phyloP scores from a whole-genome alignment of 92 coral and sea anemone genomes.

The Heliopora coerulea region DNA sequence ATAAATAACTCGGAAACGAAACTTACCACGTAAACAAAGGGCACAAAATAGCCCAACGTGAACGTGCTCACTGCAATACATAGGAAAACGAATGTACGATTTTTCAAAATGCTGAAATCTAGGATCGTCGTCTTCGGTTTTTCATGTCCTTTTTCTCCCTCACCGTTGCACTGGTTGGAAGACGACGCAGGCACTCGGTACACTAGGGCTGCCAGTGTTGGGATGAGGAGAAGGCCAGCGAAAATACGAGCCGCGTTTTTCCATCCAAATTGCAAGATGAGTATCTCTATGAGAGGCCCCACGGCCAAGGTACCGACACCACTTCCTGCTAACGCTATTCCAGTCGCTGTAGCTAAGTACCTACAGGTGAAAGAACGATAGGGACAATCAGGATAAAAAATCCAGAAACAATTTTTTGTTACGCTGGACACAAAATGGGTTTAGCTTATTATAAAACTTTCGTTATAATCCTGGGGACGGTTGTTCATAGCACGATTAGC shows the following conservation, averaged over 20 bases:
- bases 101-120: conserved; percentile 71
- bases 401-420: too few species aligned
- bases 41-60: conserved; percentile 89
- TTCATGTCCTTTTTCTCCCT: conserved; percentile 40
- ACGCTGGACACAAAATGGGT: too few species aligned
- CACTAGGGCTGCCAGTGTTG: conserved; percentile 66
- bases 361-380: conserved; percentile 45
- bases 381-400: too few species aligned
- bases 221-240: conserved; percentile 63
- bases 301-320: conserved; percentile 90
- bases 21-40: conserved; percentile 94
- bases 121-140: conserved; percentile 60
- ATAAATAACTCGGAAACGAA: too few species aligned
- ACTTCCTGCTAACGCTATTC: conserved; percentile 92
- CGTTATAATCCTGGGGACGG: too few species aligned
- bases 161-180: too few species aligned
- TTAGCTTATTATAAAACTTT: too few species aligned
- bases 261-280: conserved; percentile 73
- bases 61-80: conserved; percentile 78
- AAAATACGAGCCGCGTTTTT: conserved; percentile 69
- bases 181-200: conserved; percentile 61
- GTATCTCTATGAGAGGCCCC: conserved; percentile 78
- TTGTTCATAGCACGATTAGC: too few species aligned
- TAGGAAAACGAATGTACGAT: conserved; percentile 80
- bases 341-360: conserved; percentile 81